Evolutionary conservation across 2,113 vertebrate species (phyloP).

Genomic region (Neogobius melanostomus): DNA sequence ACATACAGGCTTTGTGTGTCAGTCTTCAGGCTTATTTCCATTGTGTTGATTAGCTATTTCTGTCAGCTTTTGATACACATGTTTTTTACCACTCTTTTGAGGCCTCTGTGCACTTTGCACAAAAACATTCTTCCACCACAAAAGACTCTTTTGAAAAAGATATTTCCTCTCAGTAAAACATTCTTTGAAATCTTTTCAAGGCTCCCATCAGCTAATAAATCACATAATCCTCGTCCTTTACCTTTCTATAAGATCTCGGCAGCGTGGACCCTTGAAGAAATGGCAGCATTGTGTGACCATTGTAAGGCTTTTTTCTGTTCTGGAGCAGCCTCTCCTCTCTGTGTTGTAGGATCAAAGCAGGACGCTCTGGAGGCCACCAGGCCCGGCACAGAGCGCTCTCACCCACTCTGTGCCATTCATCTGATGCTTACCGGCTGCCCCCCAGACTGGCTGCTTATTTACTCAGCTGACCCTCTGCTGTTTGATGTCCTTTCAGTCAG

Average conservation of each 20-base stretch:
- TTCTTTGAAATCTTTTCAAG: constrained; percentile 58
- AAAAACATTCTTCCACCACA: constrained; percentile 62
- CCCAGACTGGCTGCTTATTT: constrained; percentile 59
- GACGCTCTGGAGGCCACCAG: constrained; percentile 52
- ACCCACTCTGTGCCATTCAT: constrained; percentile 71
- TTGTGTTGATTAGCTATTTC: neutral
- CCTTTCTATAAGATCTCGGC: constrained; percentile 43
- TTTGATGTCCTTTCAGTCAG: constrained; percentile 67
- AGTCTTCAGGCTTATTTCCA: constrained; percentile 32
- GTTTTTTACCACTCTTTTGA: constrained; percentile 24
- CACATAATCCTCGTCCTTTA: constrained; percentile 65
- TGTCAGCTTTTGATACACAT: constrained; percentile 38
- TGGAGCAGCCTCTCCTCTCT: constrained; percentile 44
- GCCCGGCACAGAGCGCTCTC: constrained; percentile 53
- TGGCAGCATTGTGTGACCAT: constrained; percentile 62
- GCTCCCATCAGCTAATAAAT: constrained; percentile 67
- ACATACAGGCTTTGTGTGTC: constrained; percentile 16
- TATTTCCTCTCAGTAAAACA: constrained; percentile 57
- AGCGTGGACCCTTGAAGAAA: constrained; percentile 35
- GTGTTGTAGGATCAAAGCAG: constrained; percentile 65
- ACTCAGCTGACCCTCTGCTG: constrained; percentile 69
- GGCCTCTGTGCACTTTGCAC: constrained; percentile 34
- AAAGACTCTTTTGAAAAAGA: constrained; percentile 62
- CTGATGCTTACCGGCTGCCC: constrained; percentile 47
- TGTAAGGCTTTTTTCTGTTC: constrained; percentile 41